phyloP scores from a whole-genome alignment of 2,113 vertebrate genomes.

The Prunella himalayana region DNA sequence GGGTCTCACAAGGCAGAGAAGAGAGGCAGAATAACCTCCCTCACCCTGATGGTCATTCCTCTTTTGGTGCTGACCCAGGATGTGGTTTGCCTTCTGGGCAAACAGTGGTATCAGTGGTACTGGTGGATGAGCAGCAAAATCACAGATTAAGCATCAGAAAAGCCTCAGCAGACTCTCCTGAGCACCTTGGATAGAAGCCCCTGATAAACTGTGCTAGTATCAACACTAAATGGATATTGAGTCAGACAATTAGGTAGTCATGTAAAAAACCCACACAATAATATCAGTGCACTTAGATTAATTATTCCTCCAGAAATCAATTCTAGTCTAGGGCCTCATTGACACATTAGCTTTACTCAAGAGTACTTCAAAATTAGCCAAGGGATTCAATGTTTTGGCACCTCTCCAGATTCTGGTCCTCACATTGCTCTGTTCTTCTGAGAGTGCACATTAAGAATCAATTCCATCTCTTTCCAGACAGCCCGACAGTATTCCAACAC shows the following conservation, averaged over 20 bases:
- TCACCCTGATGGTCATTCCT: not conserved
- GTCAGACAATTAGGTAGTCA: not conserved
- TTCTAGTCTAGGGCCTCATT: not conserved
- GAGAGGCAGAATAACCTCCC: not conserved
- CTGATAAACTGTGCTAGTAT: not conserved
- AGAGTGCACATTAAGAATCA: not conserved
- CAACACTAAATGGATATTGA: not conserved
- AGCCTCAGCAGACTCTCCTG: not conserved
- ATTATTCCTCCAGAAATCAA: slow-evolving; percentile 20
- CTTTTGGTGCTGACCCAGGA: not conserved
- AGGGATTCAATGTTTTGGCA: not conserved
- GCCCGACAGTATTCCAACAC: not conserved
- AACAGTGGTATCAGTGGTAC: not conserved
- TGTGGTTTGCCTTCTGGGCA: not conserved
- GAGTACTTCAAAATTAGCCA: not conserved
- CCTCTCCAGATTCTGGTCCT: not conserved
- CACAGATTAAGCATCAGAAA: not conserved
- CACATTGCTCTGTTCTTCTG: not conserved
- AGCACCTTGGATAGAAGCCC: not conserved
- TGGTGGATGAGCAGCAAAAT: not conserved
- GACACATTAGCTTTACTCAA: not conserved
- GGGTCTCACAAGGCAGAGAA: not conserved
- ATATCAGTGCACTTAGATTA: slow-evolving; percentile 19
- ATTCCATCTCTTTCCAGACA: not conserved
- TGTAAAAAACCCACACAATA: not conserved